A percentile compares a stretch with the other conserved stretches of the same genome.
Evolutionary conservation across 2,888 invertebrate species (phyloP).

Genomic region (Chalcosyrphus nemorum): DNA sequence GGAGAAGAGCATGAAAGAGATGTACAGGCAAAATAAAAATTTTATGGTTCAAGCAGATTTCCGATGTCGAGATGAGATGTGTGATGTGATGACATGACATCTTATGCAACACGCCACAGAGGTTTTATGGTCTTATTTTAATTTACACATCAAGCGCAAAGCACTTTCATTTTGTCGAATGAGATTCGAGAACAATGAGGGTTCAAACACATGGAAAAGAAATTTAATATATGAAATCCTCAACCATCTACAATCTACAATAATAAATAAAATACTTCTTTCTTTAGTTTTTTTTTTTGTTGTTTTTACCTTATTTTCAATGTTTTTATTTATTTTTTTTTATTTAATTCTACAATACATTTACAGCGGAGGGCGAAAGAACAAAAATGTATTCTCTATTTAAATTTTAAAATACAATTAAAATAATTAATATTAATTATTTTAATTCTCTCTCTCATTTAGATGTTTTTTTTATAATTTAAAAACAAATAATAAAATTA

Average conservation of each 20-base stretch:
- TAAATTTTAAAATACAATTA: constrained; percentile 73
- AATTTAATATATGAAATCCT: constrained; percentile 1
- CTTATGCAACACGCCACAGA: neutral
- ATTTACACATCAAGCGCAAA: constrained; percentile 25
- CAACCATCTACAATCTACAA: constrained; percentile 39
- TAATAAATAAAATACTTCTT: constrained; percentile 50
- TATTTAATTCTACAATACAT: constrained; percentile 82
- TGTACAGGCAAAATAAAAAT: constrained; percentile 4
- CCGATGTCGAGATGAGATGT: neutral
- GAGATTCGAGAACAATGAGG: neutral
- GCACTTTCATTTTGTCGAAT: constrained; percentile 8
- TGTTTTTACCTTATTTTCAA: constrained; percentile 68
- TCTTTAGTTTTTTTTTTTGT: constrained; percentile 54
- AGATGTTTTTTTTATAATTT: constrained; percentile 75
- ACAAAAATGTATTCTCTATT: constrained; percentile 78
- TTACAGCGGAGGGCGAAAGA: constrained; percentile 82
- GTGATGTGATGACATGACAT: neutral
- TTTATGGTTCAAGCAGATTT: neutral
- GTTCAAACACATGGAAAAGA: neutral
- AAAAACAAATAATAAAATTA: constrained; percentile 74
- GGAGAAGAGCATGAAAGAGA: neutral
- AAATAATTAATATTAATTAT: constrained; percentile 80
- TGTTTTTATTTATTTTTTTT: constrained; percentile 79
- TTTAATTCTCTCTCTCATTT: constrained; percentile 77
- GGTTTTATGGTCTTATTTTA: neutral